A percentile compares a stretch with the other conserved stretches of the same genome.
phyloP scores from a whole-genome alignment of 2,888 invertebrate genomes.

The Amiota communis region DNA sequence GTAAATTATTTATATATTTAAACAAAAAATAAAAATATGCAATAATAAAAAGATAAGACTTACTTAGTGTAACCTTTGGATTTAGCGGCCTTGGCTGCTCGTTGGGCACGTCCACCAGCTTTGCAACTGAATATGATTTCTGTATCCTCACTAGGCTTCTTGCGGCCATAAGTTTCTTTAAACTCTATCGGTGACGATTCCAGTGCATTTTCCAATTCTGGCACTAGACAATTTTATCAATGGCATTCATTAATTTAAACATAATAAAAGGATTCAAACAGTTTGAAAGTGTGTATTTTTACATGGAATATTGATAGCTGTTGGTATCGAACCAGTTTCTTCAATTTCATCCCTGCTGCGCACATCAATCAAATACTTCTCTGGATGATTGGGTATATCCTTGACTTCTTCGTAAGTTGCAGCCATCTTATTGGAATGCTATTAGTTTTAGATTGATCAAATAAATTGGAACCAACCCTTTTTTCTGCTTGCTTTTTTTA shows the following conservation, averaged over 20 bases:
- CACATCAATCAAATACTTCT: constrained; percentile 82
- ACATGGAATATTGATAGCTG: constrained; percentile 86
- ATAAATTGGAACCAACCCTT: too few species aligned
- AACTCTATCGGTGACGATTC: constrained; percentile 64
- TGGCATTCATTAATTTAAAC: constrained; percentile 2
- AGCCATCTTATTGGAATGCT: constrained; percentile 53
- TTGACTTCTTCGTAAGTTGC: constrained; percentile 74
- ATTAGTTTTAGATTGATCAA: too few species aligned
- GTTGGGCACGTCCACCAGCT: constrained; percentile 80
- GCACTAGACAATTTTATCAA: constrained; percentile 53
- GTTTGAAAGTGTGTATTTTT: too few species aligned
- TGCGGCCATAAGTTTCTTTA: constrained; percentile 72
- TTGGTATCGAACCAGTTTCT: constrained; percentile 82
- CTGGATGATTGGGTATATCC: constrained; percentile 74
- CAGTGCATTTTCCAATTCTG: constrained; percentile 64
- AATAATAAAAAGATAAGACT: constrained; percentile 30
- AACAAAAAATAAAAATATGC: background rate
- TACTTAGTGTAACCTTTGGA: constrained; percentile 69
- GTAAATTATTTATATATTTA: constrained; percentile 14
- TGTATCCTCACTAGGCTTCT: constrained; percentile 77
- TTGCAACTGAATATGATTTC: constrained; percentile 81
- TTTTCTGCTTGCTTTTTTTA: too few species aligned
- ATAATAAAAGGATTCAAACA: background rate
- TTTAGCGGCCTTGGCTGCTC: constrained; percentile 76
- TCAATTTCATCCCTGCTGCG: constrained; percentile 82